Base-by-base conservation (phyloP, 2,888 invertebrate species). In the Morpho helenor region DNA sequence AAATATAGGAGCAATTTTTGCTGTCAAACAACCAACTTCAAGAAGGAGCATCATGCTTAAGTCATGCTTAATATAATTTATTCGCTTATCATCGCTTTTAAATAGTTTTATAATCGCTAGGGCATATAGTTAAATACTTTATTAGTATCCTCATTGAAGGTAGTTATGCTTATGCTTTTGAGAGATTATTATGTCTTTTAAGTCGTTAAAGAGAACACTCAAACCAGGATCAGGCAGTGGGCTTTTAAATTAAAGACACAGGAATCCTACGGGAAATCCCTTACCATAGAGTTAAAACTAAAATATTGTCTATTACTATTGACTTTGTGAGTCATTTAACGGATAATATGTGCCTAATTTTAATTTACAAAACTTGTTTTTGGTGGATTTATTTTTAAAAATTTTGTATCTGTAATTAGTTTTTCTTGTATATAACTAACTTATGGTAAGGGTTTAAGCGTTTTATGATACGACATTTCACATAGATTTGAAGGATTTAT, bases 161-260 rank as follows among this genome's bases (percentile, higher is more conserved):
- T 5, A 31, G 31, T 31, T 31, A 3, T 31, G 5, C 31, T 31
- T 31, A 31, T 5, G 4, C 31, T 31, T 31, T 5, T 31, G 31
- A 31, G 31, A 52, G 45, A 57, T 62, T 66, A 65, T 69, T 70
- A 67, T 71, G 71, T 67, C 73, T 73, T 65, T 67, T 66, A 72
- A 73, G 72, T 67, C 66, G 59, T 52, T 49, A 40, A 59, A 57
- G 48, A 60, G 60, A 58, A 64, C 59, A 61, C 62, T 65, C 62
- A 60, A 65, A 68, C 56, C 59, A 64, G 60, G 59, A 58, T 65
- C 61, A 68, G 66, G 68, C 66, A 65, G 62, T 62, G 61, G 67
- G 64, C 65, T 57, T 57, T 54, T 57, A 61, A 59, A 65, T 43
- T 3, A 63, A 59, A 64, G 62, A 64, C 61, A 64, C 58, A 68